Percentiles rank a stretch among this genome's conserved stretches.
Conservation (phyloP, 2,888 invertebrate genomes). For the Endomychus coccineus region DNA sequence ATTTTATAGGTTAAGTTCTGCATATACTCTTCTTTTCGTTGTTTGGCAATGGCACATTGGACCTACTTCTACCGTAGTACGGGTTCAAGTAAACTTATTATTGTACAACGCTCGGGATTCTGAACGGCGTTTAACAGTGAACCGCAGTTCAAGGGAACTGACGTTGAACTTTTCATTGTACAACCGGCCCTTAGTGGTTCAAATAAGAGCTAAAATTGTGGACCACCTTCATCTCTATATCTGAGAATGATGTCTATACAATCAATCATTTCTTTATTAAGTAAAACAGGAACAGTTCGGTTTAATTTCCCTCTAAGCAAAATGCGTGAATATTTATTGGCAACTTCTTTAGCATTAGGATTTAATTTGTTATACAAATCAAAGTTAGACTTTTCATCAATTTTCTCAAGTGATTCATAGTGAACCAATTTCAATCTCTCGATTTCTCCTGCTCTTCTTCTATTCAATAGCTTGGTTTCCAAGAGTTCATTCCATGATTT, state of each 20-base stretch:
- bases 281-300: constrained; percentile 10
- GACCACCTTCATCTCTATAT: constrained; percentile 7
- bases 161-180: too few species aligned
- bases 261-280: constrained; percentile 5
- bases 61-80: too few species aligned
- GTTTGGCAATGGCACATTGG: too few species aligned
- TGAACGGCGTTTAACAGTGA: too few species aligned
- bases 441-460: constrained; percentile 14
- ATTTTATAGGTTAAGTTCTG: too few species aligned
- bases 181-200: too few species aligned
- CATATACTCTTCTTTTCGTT: too few species aligned
- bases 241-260: constrained; percentile 6
- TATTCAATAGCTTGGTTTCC: constrained; percentile 12
- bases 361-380: constrained; percentile 8
- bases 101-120: too few species aligned
- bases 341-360: constrained; percentile 2
- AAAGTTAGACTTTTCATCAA: constrained; percentile 7
- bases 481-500: constrained; percentile 8
- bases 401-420: constrained; percentile 4
- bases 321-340: constrained; percentile 8
- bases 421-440: constrained; percentile 8
- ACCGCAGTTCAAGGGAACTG: too few species aligned
- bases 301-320: constrained; percentile 12
- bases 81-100: too few species aligned
- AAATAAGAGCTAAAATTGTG: too few species aligned